Evolutionary conservation across 1,140 invertebrate species (phyloP).

Genomic region (Drosophila watanabei): DNA sequence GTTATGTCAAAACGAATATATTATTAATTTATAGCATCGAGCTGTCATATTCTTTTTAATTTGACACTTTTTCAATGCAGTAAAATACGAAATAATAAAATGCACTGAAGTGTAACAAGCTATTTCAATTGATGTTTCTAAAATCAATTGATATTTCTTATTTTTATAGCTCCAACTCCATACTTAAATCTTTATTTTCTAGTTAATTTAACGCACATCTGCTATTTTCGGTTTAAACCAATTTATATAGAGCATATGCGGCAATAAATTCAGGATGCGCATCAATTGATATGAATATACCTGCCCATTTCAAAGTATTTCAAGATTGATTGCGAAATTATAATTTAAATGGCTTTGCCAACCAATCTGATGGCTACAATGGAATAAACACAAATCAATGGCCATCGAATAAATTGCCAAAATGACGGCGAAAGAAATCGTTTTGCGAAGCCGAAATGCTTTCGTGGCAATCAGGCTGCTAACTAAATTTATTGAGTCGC

Average conservation of each 20-base stretch:
- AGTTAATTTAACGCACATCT: background rate
- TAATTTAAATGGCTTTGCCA: conserved; percentile 21
- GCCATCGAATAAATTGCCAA: conserved; percentile 39
- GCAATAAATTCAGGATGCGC: conserved; percentile 1
- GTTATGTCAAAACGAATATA: no score
- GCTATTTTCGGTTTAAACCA: background rate
- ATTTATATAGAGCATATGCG: background rate
- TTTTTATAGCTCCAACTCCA: background rate
- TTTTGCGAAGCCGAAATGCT: conserved; percentile 14
- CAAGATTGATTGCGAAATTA: conserved; percentile 20
- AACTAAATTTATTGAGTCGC: conserved; percentile 60
- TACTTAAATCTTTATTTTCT: background rate
- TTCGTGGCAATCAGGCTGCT: conserved; percentile 40
- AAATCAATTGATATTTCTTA: background rate
- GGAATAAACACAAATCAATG: conserved; percentile 28
- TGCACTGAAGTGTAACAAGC: no score
- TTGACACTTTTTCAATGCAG: no score
- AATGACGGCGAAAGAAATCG: conserved; percentile 18
- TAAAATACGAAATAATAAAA: no score
- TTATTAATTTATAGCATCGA: no score
- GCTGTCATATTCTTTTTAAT: no score
- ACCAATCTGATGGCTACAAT: conserved; percentile 27
- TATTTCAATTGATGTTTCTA: no score
- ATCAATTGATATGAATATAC: background rate
- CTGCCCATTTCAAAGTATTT: conserved; percentile 8